These are phyloP conservation scores for Sinotaia quadrata DNA, from an alignment of 2,888 invertebrate species.

Conservation along the genomic window DNA sequence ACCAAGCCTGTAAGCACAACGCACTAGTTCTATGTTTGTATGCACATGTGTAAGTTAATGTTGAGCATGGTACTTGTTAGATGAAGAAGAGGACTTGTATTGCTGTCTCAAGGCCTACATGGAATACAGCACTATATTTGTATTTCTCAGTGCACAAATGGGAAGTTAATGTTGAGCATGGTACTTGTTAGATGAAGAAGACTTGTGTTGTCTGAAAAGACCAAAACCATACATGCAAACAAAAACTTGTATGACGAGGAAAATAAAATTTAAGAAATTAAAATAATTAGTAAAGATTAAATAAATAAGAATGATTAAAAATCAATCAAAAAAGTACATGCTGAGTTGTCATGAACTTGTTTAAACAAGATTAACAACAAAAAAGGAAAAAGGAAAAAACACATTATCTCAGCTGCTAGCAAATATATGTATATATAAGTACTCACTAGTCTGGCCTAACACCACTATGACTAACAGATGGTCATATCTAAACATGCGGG, in stretches of 20 bases:
- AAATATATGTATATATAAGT: too few species aligned
- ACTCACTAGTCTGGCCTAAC: too few species aligned
- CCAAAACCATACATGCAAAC: constrained; percentile 9
- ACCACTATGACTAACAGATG: too few species aligned
- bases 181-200: constrained; percentile 24
- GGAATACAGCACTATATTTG: too few species aligned
- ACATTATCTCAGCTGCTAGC: too few species aligned
- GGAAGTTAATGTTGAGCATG: constrained; percentile 19
- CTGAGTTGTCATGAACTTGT: neutral
- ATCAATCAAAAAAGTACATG: neutral
- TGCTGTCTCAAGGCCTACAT: neutral
- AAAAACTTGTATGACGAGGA: constrained; percentile 7
- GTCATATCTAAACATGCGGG: too few species aligned
- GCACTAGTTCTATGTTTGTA: too few species aligned
- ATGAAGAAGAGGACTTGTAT: constrained; percentile 3
- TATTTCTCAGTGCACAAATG: too few species aligned
- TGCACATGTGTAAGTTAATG: constrained; percentile 18
- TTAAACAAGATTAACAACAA: neutral
- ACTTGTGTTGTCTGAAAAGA: constrained; percentile 21
- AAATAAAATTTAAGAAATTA: neutral
- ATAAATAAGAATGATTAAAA: neutral
- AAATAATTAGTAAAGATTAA: neutral
- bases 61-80: constrained; percentile 26
- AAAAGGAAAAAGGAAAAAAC: neutral
- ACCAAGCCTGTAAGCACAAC: too few species aligned